Conservation (phyloP, 2,113 vertebrate species). For the Rhinogobius similis region DNA sequence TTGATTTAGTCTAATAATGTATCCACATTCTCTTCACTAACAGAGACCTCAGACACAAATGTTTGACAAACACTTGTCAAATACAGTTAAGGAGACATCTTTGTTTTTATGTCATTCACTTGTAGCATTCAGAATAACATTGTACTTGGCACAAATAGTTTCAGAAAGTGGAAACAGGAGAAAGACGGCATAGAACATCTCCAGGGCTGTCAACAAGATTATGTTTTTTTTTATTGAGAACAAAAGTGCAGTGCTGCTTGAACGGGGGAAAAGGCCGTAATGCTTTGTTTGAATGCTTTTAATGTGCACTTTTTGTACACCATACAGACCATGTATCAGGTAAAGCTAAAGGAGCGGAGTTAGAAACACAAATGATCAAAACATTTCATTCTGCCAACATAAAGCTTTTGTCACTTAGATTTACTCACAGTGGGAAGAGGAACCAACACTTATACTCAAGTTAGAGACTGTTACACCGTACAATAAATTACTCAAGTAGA, state of each 20-base stretch:
- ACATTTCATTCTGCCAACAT: too few species aligned
- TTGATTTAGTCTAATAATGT: neutral
- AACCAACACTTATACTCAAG: too few species aligned
- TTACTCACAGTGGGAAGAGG: too few species aligned
- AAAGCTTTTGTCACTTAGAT: too few species aligned
- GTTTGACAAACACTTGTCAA: slow-evolving; percentile 1
- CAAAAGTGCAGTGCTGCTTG: neutral
- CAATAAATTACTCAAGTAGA: too few species aligned
- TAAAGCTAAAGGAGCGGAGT: neutral
- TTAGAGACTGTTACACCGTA: too few species aligned
- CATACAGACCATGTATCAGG: too few species aligned
- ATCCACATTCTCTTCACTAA: neutral
- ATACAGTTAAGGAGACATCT: slow-evolving; percentile 1
- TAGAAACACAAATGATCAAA: too few species aligned
- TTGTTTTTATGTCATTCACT: slow-evolving; percentile 1
- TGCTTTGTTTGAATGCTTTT: neutral
- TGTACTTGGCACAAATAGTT: neutral
- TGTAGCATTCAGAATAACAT: neutral
- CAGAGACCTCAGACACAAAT: neutral
- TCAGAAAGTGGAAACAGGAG: slow-evolving; percentile 4
- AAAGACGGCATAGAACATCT: neutral
- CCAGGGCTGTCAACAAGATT: neutral
- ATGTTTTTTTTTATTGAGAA: neutral
- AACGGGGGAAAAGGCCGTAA: neutral
- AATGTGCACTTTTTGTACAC: neutral